These are phyloP conservation scores for Ectemnius continuus DNA, from an alignment of 2,888 invertebrate genomes.

Conservation along the genomic window DNA sequence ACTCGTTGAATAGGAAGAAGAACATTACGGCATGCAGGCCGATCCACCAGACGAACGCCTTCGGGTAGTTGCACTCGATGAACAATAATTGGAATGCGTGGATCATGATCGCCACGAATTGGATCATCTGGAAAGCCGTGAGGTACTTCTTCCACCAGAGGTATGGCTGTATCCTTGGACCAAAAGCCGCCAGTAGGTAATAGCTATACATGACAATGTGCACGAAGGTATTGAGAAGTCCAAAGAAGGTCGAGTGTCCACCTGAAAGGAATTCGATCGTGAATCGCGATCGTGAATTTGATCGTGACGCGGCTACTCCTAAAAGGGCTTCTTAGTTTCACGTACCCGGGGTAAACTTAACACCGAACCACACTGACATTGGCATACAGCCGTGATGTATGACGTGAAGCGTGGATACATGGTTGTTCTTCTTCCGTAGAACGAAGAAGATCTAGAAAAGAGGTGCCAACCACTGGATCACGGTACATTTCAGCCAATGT, in stretches of 20 bases:
- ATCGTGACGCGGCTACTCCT: not conserved
- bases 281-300: no score
- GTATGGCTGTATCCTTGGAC: slow-evolving; percentile 90
- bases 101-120: slow-evolving; percentile 93
- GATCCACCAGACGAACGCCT: slow-evolving; percentile 97
- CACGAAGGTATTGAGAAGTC: slow-evolving; percentile 96
- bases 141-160: slow-evolving; percentile 98
- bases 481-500: not conserved
- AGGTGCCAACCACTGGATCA: not conserved
- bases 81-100: slow-evolving; percentile 96
- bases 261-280: slow-evolving; percentile 78
- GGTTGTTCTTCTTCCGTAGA: slow-evolving; percentile 94
- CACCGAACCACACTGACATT: slow-evolving; percentile 98
- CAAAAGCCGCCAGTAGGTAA: slow-evolving; percentile 94
- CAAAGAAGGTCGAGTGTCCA: slow-evolving; percentile 97
- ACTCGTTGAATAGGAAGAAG: slow-evolving; percentile 96
- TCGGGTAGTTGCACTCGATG: slow-evolving; percentile 94
- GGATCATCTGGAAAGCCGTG: slow-evolving; percentile 94
- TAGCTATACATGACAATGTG: slow-evolving; percentile 98
- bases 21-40: slow-evolving; percentile 97
- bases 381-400: slow-evolving; percentile 99
- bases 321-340: slow-evolving; percentile 18
- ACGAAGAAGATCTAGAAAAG: slow-evolving; percentile 93
- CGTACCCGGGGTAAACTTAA: slow-evolving; percentile 94
- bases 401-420: slow-evolving; percentile 95